phyloP scores from a whole-genome alignment of 2,113 vertebrate species.

The Vulpes vulpes region DNA sequence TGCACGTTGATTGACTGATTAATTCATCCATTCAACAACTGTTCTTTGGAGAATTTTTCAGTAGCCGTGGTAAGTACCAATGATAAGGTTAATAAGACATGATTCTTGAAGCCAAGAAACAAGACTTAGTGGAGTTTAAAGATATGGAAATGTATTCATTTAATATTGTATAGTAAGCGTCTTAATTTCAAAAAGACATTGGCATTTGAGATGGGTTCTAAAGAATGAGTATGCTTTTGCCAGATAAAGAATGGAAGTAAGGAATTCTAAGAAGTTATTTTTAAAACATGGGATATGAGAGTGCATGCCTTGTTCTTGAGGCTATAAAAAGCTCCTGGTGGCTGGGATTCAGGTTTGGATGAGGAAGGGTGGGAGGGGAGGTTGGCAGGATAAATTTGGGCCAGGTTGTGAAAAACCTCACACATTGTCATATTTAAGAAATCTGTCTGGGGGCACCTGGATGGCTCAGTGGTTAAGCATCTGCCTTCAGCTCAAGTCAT shows the following conservation, averaged over 20 bases:
- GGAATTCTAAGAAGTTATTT: neutral
- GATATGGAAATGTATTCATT: neutral
- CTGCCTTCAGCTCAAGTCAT: neutral
- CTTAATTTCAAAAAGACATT: slow-evolving; percentile 28
- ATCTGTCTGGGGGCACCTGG: neutral
- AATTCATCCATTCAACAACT: slow-evolving; percentile 11
- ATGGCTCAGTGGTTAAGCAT: neutral
- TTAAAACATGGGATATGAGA: neutral
- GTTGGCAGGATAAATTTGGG: neutral
- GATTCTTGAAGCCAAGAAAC: slow-evolving; percentile 18
- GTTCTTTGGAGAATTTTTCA: slow-evolving; percentile 49
- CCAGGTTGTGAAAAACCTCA: neutral
- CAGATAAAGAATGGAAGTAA: slow-evolving; percentile 26
- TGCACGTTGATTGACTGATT: slow-evolving; percentile 30
- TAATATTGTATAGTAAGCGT: neutral
- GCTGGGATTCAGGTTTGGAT: neutral
- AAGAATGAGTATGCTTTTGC: neutral
- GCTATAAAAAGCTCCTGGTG: neutral
- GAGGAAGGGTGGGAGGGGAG: neutral
- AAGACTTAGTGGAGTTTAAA: slow-evolving; percentile 22
- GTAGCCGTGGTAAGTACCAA: neutral
- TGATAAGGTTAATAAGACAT: slow-evolving; percentile 48
- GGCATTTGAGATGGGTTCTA: neutral
- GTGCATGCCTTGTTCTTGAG: neutral
- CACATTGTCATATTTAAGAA: neutral